phyloP scores from a whole-genome alignment of 2,888 invertebrate species.

The Tetanocera ferruginea region DNA sequence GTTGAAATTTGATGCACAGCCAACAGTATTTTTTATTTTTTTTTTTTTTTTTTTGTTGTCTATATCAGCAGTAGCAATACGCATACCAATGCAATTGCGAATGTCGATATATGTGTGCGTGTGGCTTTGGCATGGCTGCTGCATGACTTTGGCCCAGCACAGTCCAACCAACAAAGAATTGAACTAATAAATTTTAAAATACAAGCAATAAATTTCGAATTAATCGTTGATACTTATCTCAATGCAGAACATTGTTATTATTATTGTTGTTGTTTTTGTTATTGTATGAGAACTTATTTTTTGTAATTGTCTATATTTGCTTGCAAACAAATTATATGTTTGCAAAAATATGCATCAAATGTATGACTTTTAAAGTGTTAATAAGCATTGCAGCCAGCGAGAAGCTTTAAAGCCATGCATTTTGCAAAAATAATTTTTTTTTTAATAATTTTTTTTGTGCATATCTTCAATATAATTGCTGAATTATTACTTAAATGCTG shows the following conservation, averaged over 20 bases:
- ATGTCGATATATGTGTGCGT: neutral
- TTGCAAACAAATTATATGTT: neutral
- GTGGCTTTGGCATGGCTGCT: neutral
- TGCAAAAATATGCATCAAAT: too few species aligned
- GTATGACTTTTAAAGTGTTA: too few species aligned
- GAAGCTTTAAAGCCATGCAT: neutral
- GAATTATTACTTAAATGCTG: neutral
- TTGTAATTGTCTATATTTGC: neutral
- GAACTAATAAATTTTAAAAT: constrained; percentile 65
- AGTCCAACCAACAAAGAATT: constrained; percentile 1
- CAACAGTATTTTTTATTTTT: neutral
- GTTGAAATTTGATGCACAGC: neutral
- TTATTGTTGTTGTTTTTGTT: constrained; percentile 51
- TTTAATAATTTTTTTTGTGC: too few species aligned
- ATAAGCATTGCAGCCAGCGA: neutral
- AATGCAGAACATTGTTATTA: constrained; percentile 48
- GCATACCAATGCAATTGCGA: neutral
- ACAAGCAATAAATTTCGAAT: constrained; percentile 65
- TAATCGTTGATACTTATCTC: constrained; percentile 66
- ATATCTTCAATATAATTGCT: neutral
- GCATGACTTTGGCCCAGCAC: neutral
- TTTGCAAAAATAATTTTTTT: neutral
- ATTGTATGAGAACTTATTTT: neutral
- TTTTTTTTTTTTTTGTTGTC: neutral
- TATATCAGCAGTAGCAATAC: neutral